Evolutionary conservation across 2,888 invertebrate species (phyloP), one percentile per base, ranked within the genome.

Genomic region (Eupsilia transversa): DNA sequence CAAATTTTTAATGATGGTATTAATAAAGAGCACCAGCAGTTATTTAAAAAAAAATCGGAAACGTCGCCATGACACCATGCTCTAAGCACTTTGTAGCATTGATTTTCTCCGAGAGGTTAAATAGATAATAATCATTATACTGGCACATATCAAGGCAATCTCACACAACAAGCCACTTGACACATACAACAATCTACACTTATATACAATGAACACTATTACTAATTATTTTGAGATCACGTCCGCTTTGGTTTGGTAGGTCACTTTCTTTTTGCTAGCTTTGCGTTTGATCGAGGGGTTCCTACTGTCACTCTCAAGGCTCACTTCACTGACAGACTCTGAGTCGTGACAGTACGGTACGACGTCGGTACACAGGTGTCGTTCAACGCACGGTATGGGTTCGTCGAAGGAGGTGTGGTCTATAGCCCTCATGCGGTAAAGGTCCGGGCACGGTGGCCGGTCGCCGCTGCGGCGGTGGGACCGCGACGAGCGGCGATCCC

Each of bases 241-340:
- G 89, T 94, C 94, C 56, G 94, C 94, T 91, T 93, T 93, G 86
- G 91, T 93, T 93, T 95, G 95, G 86, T 96, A 96, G 14, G 96
- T 95, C 66, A 96, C 96, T 86, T 90, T 93, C 82, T 94, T 94
- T 76, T 94, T 94, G 77, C 87, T 91, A 33, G 82, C 68, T 71
- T 90, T 94, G n/a, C 89, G 87, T 82, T 90, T 93, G 64, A 95
- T 90, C 20, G 95, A 95, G 20, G 93, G 94, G 54, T 93, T 94
- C 63, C 95, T 92, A 83, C 95, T 95, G 35, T 94, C 95, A 79
- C 94, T 94, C n/a, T 96, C 96, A 43, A 95, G 84, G 77, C 95
- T 95, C 72, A 96, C 90, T 91, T 95, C 96, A 88, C 95, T 94
- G 68, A 95, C 91, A 0, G 95, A 95, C 79, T 94, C 95, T 0